Base-by-base conservation (phyloP, 2,888 invertebrate species). In the Dryobota labecula region DNA sequence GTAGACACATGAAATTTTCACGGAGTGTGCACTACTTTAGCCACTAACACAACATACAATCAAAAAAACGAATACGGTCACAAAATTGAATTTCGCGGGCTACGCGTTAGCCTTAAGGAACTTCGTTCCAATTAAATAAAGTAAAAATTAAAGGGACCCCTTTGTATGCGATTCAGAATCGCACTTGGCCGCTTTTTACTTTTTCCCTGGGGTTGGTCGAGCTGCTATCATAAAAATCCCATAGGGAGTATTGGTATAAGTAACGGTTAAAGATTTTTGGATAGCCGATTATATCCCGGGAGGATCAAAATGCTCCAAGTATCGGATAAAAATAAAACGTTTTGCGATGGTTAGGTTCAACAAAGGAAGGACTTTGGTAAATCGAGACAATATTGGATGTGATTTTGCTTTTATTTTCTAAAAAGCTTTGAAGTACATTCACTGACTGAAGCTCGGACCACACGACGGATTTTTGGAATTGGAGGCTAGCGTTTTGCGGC, bases 371-470 rank as follows among this genome's bases (percentile, higher is more conserved):
- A 38, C 36, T 68, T 36, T 41, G 54, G 20, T 69, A 30, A n/a
- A 49, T 33, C 6, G 60, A 61, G 36, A 8, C 76, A 68, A 36
- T 68, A 60, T 66, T 58, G 76, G 20, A 75, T 54, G 68, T 36
- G 69, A 43, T 49, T 76, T 60, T 15, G 33, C 33, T 76, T 54
- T 76, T 67, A 76, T 76, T 75, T 54, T 33, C 27, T 36, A 7
- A 67, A 73, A 45, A 41, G 20, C 11, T 15, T 73, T 41, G 38
- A 43, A 7, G 51, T 58, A 8, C n/a, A 6, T 27, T 51, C 6
- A 33, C 8, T 15, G 18, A 38, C 43, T 36, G 30, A 36, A 38
- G 11, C 5, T 4, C 3, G 9, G 20, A 24, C 8, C 2, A 9
- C 2, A 24, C 24, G 30, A 15, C 2, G 13, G 24, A 47, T 20